Evolutionary conservation across 2,113 vertebrate genomes (phyloP).

Genomic region (Micronycteris hirsuta): DNA sequence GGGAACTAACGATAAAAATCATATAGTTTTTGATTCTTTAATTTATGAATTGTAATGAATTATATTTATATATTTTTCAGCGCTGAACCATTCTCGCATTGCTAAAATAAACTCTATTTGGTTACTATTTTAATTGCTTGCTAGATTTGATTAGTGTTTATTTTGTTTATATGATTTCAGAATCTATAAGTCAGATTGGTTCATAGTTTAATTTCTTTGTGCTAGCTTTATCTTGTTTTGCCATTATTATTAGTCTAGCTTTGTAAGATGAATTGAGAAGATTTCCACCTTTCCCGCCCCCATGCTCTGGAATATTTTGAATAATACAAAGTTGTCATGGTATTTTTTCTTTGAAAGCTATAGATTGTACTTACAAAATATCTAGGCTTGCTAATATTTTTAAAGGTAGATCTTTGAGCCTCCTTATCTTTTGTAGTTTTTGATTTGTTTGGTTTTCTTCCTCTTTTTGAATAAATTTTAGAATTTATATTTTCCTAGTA

Average conservation of each 20-base stretch:
- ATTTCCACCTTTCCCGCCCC: not conserved
- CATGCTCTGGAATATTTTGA: conserved; percentile 3
- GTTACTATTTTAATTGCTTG: conserved; percentile 24
- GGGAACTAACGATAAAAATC: not conserved
- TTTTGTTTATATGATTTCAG: not conserved
- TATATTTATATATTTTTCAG: not conserved
- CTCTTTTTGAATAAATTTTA: not conserved
- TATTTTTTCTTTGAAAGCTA: not conserved
- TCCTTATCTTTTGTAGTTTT: not conserved
- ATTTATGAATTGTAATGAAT: not conserved
- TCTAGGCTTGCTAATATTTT: not conserved
- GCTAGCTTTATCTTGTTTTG: not conserved
- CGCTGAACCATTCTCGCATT: not conserved
- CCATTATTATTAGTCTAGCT: not conserved
- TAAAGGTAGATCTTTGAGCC: not conserved
- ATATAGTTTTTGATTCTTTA: not conserved
- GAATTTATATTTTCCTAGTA: conserved; percentile 2
- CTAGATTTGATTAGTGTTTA: not conserved
- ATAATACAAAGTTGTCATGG: not conserved
- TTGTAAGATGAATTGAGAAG: not conserved
- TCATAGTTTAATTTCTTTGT: not conserved
- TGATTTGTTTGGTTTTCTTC: conserved; percentile 16
- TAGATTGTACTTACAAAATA: not conserved
- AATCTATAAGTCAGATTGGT: not conserved
- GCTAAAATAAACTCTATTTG: conserved; percentile 17